These are phyloP conservation scores for Yponomeuta plumbellus DNA, from an alignment of 2,888 invertebrate species.

Conservation along the genomic window DNA sequence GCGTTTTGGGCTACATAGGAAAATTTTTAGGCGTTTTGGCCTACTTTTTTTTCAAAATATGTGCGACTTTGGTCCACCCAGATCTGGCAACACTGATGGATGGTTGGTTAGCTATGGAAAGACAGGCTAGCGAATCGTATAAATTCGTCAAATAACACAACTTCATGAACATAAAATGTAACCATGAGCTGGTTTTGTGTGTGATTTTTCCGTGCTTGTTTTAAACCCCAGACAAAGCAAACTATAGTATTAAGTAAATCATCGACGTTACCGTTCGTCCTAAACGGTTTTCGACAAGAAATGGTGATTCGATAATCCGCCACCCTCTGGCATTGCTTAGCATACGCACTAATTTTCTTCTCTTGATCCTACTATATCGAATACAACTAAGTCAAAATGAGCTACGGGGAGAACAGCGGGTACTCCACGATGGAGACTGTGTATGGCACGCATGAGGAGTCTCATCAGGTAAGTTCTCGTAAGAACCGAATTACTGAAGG, in stretches of 20 bases:
- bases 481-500: background rate
- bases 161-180: background rate
- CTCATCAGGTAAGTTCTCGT: constrained; percentile 79
- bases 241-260: background rate
- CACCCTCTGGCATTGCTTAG: background rate
- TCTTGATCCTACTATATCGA: background rate
- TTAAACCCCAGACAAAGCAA: background rate
- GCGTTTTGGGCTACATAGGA: too few relatives aligned
- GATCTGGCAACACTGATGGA: too few relatives aligned
- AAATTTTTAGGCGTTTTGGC: too few relatives aligned
- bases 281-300: background rate
- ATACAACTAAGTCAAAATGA: background rate
- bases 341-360: background rate
- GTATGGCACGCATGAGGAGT: constrained; percentile 96
- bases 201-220: background rate
- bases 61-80: too few relatives aligned
- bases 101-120: too few relatives aligned
- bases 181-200: background rate
- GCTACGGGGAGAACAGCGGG: constrained; percentile 47
- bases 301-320: background rate
- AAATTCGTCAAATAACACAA: too few relatives aligned
- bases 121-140: too few relatives aligned
- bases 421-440: constrained; percentile 85
- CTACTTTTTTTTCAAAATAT: too few relatives aligned
- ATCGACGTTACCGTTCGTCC: background rate